Conservation (phyloP, 23 tunicate genomes). For the Trididemnum miniatum region DNA sequence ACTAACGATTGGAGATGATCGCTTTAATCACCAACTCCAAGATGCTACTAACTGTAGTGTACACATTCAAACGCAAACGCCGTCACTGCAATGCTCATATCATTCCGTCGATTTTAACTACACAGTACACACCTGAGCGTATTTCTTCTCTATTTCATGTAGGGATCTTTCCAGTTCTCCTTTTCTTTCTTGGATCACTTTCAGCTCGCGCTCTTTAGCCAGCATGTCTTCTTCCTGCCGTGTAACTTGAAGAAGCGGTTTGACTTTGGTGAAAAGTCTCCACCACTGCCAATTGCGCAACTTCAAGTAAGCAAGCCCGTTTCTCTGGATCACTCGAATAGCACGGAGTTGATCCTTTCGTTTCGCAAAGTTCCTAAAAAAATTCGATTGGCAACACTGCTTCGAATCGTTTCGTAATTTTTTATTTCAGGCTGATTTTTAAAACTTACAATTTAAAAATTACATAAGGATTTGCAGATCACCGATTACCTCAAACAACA, state of each 20-base stretch:
- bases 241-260: conserved; percentile 93
- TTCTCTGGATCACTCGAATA: conserved; percentile 92
- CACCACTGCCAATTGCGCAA: conserved; percentile 99
- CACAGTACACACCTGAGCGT: conserved; percentile 57
- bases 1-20: too few species aligned
- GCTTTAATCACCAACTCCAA: too few species aligned
- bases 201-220: conserved; percentile 73
- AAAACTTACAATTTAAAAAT: too few species aligned
- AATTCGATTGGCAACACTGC: too few species aligned
- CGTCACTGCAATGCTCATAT: too few species aligned
- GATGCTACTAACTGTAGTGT: too few species aligned
- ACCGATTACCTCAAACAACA: too few species aligned
- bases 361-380: conserved; percentile 79
- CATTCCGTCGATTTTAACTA: too few species aligned
- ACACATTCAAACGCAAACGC: too few species aligned
- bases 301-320: conserved; percentile 96
- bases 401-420: too few species aligned
- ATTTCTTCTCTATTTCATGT: conserved; percentile 65
- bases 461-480: too few species aligned
- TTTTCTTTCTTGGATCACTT: conserved; percentile 60
- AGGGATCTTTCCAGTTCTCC: conserved; percentile 63
- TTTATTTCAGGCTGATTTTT: too few species aligned
- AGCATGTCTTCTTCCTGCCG: conserved; percentile 86
- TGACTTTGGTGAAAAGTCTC: conserved; percentile 98
- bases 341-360: conserved; percentile 98